Evolutionary conservation across 2,113 vertebrate species (phyloP).

Genomic region (Asarcornis scutulata): DNA sequence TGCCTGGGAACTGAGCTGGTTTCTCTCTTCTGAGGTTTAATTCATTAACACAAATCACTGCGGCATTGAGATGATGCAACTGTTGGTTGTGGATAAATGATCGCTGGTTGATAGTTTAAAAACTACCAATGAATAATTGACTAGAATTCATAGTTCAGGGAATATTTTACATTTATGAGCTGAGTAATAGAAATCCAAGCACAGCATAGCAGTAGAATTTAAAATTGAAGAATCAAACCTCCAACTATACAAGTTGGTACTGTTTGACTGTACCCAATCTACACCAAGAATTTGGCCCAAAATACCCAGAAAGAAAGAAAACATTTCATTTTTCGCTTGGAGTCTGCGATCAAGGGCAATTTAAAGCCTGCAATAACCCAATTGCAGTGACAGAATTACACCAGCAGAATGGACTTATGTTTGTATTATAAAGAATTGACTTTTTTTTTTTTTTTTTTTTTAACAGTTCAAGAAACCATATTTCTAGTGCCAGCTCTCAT

Average conservation of each 20-base stretch:
- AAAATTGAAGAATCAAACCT: background rate
- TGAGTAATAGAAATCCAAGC: background rate
- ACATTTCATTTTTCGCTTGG: background rate
- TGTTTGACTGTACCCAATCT: background rate
- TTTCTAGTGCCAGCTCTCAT: background rate
- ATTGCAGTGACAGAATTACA: background rate
- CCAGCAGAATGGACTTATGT: background rate
- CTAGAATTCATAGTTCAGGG: background rate
- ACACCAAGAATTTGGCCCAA: background rate
- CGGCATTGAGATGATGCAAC: background rate
- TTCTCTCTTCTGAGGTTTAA: background rate
- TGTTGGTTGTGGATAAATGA: background rate
- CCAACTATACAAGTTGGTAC: background rate
- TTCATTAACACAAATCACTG: slow-evolving; percentile 2
- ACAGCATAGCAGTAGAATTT: background rate
- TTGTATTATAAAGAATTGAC: background rate
- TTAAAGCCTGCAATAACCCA: background rate
- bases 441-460: too few species aligned
- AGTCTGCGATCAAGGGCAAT: background rate
- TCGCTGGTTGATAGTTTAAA: background rate
- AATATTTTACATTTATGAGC: background rate
- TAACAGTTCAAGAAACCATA: background rate
- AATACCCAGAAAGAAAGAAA: background rate
- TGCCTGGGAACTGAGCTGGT: background rate
- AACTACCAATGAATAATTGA: background rate